phyloP scores from a whole-genome alignment of 2,113 vertebrate species.

The Origma solitaria region DNA sequence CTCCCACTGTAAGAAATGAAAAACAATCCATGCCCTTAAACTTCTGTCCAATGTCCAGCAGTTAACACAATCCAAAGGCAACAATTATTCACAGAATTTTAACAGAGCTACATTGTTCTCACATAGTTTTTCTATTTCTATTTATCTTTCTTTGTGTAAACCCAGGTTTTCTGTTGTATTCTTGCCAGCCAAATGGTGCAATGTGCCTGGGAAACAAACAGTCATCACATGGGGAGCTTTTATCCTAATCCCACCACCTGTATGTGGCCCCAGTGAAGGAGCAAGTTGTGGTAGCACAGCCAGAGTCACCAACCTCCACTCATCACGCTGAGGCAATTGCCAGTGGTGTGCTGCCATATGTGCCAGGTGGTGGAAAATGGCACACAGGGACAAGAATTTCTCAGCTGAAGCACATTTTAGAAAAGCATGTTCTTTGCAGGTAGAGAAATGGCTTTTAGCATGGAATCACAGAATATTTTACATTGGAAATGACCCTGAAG shows the following conservation, averaged over 20 bases:
- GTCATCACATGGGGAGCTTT: neutral
- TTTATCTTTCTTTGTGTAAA: neutral
- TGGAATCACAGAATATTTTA: neutral
- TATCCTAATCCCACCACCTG: neutral
- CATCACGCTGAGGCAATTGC: neutral
- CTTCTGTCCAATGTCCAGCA: neutral
- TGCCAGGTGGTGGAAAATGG: neutral
- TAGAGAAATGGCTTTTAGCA: neutral
- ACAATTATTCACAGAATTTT: neutral
- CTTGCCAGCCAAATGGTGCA: neutral
- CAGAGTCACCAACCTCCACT: neutral
- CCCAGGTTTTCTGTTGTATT: neutral
- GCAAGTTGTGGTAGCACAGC: neutral
- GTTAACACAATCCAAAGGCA: neutral
- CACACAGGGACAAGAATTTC: neutral
- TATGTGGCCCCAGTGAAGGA: neutral
- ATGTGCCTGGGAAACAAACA: neutral
- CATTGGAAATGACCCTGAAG: neutral
- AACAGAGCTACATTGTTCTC: neutral
- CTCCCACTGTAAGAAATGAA: neutral
- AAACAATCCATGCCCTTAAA: neutral
- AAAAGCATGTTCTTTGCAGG: rapidly evolving
- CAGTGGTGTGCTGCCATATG: neutral
- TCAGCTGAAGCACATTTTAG: neutral
- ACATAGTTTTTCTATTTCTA: neutral